phyloP scores from a whole-genome alignment of 2,113 vertebrate species.

The Hypanus sabinus region DNA sequence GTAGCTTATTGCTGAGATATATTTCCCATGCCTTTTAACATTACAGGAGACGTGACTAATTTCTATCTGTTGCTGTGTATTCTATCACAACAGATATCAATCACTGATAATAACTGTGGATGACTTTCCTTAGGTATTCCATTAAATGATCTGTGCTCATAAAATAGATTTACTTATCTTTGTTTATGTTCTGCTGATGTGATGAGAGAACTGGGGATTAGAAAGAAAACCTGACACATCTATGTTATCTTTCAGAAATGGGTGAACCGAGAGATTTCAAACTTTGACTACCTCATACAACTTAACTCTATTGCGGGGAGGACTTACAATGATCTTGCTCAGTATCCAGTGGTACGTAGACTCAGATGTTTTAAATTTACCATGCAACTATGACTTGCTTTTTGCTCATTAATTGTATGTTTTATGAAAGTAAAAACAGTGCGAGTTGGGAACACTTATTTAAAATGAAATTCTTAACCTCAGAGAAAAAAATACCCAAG shows the following conservation, averaged over 20 bases:
- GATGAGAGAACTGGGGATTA: neutral
- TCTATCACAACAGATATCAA: neutral
- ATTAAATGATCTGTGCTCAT: neutral
- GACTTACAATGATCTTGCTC: conserved; percentile 91
- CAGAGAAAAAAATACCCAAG: neutral
- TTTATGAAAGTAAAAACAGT: neutral
- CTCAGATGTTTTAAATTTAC: neutral
- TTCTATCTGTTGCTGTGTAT: neutral
- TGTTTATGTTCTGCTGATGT: neutral
- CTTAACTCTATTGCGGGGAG: conserved; percentile 93
- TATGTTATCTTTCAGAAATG: conserved; percentile 71
- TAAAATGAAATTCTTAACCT: neutral
- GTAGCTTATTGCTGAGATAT: neutral
- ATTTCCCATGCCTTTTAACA: neutral
- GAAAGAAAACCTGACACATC: neutral
- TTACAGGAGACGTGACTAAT: neutral
- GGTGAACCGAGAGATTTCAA: conserved; percentile 93
- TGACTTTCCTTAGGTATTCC: neutral
- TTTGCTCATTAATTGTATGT: neutral
- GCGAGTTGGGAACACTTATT: neutral
- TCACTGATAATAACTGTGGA: too few species aligned
- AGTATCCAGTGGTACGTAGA: conserved; percentile 85
- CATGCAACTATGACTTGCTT: neutral
- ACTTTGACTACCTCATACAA: conserved; percentile 97
- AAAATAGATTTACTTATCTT: neutral